Evolutionary conservation across 2,797 vertebrate genomes (phyloP).

Genomic region (Vipera latastei): DNA sequence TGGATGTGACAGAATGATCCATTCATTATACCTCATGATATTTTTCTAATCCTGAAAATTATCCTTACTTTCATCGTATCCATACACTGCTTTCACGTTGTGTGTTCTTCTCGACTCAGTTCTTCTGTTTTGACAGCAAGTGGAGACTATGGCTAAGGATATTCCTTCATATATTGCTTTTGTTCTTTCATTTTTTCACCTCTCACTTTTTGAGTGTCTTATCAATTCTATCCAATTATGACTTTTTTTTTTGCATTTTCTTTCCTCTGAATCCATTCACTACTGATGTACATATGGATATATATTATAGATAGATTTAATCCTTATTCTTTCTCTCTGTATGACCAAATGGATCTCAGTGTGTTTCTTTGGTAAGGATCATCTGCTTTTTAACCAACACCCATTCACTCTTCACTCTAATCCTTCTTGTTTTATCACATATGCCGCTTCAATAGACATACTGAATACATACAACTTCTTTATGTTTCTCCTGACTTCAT

Average conservation of each 20-base stretch:
- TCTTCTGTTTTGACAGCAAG: not conserved
- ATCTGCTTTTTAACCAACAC: not conserved
- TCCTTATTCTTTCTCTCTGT: not conserved
- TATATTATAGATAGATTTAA: not conserved
- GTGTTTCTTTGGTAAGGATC: not conserved
- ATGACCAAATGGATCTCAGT: not conserved
- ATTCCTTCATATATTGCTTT: not conserved
- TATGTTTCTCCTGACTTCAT: not conserved
- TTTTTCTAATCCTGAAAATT: not conserved
- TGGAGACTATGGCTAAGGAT: not conserved
- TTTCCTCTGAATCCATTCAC: not conserved
- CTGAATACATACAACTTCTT: not conserved
- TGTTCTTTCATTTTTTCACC: not conserved
- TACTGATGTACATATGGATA: not conserved
- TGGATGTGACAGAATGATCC: not conserved
- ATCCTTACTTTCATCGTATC: not conserved
- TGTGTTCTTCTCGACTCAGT: not conserved
- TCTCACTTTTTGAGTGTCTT: not conserved
- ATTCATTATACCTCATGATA: not conserved
- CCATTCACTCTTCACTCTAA: not conserved
- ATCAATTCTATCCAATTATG: not conserved
- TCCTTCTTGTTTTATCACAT: not conserved
- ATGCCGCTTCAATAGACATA: not conserved
- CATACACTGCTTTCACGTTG: not conserved
- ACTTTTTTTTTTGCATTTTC: not conserved